Evolutionary conservation across 1,140 invertebrate genomes (phyloP).

Genomic region (Vollenhovia emeryi): DNA sequence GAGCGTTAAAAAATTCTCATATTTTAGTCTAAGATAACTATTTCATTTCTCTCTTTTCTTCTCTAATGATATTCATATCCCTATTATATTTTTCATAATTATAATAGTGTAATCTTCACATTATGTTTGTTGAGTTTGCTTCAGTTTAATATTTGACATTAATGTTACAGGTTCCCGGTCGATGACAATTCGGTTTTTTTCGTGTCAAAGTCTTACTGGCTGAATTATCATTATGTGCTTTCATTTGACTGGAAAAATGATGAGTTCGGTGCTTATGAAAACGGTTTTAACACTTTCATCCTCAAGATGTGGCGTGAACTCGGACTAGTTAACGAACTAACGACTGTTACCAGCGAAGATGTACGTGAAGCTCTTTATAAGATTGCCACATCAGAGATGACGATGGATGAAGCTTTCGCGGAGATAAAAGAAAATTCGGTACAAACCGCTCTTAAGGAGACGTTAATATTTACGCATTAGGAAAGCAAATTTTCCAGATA

Average conservation of each 20-base stretch:
- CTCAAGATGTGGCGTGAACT: constrained; percentile 89
- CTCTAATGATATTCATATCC: neutral
- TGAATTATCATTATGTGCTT: constrained; percentile 91
- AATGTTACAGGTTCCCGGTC: constrained; percentile 87
- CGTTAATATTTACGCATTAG: constrained; percentile 73
- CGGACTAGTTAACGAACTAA: constrained; percentile 87
- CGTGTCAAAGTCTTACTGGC: constrained; percentile 90
- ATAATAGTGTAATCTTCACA: neutral
- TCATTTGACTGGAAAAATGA: constrained; percentile 92
- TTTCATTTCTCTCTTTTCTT: neutral
- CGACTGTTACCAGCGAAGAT: constrained; percentile 87
- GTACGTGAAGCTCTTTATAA: constrained; percentile 87
- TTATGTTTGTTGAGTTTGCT: neutral
- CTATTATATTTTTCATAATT: neutral
- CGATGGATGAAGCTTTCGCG: constrained; percentile 60
- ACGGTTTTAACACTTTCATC: constrained; percentile 88
- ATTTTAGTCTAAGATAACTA: neutral
- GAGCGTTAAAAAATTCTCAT: neutral
- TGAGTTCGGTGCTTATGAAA: constrained; percentile 91
- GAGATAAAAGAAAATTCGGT: constrained; percentile 72
- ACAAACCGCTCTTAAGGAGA: constrained; percentile 64
- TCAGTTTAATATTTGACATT: neutral
- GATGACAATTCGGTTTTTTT: constrained; percentile 91
- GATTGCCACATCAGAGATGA: constrained; percentile 69
- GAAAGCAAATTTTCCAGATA: neutral